These are phyloP conservation scores for Uropsilus gracilis DNA, from an alignment of 2,113 vertebrate genomes.

Conservation along the genomic window DNA sequence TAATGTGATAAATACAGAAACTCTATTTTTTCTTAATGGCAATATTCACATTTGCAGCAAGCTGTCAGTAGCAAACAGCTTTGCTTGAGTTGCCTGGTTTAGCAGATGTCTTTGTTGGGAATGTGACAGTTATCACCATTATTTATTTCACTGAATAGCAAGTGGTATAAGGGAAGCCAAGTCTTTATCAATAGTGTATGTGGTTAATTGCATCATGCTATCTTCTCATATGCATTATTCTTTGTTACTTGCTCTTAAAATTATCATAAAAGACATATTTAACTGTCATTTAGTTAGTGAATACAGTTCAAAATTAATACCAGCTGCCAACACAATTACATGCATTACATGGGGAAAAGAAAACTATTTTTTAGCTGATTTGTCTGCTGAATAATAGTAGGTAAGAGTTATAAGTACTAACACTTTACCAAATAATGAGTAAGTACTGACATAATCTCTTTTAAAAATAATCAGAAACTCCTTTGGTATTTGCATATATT, in stretches of 20 bases:
- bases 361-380: neutral
- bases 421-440: constrained; percentile 14
- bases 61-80: constrained; percentile 84
- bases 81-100: constrained; percentile 75
- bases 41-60: constrained; percentile 81
- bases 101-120: constrained; percentile 83
- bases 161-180: constrained; percentile 66
- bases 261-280: neutral
- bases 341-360: neutral
- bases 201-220: constrained; percentile 62
- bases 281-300: neutral
- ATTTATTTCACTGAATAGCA: constrained; percentile 78
- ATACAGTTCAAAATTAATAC: neutral
- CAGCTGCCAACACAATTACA: neutral
- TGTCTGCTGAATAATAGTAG: neutral
- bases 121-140: constrained; percentile 72
- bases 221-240: constrained; percentile 19
- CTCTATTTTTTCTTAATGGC: constrained; percentile 78
- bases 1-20: constrained; percentile 78
- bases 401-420: neutral
- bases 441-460: neutral
- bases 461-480: constrained; percentile 8
- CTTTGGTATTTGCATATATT: constrained; percentile 7
- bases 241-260: constrained; percentile 64
- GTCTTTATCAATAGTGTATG: constrained; percentile 31